These are phyloP conservation scores for Muscina levida DNA, from an alignment of 2,888 invertebrate species.

Conservation along the genomic window DNA sequence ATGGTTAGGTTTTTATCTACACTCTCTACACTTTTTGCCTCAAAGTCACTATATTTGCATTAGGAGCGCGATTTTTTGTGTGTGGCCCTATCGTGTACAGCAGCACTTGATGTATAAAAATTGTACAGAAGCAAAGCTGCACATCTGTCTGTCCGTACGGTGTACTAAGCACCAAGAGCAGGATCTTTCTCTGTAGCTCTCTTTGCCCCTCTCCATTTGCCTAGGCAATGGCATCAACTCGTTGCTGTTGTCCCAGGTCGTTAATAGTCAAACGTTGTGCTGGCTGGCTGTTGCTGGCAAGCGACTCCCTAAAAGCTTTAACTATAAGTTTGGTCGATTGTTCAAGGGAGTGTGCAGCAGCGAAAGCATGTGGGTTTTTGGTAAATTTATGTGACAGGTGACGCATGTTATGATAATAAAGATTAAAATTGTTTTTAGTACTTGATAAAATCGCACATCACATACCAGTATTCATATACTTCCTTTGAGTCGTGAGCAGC, in stretches of 20 bases:
- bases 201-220: no score
- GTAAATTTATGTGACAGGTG: constrained; percentile 56
- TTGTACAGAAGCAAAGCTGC: constrained; percentile 9
- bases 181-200: neutral
- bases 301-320: constrained; percentile 17
- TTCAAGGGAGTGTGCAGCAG: neutral
- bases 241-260: neutral
- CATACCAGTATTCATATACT: neutral
- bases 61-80: constrained; percentile 10
- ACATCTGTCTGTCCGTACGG: constrained; percentile 12
- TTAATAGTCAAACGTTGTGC: constrained; percentile 37
- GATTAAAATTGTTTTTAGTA: constrained; percentile 51
- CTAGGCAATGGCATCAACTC: no score
- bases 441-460: constrained; percentile 14
- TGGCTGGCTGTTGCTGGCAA: neutral
- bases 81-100: constrained; percentile 21
- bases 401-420: constrained; percentile 64
- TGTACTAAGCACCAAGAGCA: neutral
- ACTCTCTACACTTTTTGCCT: constrained; percentile 3
- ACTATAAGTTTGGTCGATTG: no score
- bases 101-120: constrained; percentile 37
- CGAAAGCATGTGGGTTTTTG: constrained; percentile 13
- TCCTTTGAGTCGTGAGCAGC: constrained; percentile 1
- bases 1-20: neutral
- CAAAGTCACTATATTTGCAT: constrained; percentile 38